Conservation (phyloP, 2,888 invertebrate species). For the Xanthorhoe designata region DNA sequence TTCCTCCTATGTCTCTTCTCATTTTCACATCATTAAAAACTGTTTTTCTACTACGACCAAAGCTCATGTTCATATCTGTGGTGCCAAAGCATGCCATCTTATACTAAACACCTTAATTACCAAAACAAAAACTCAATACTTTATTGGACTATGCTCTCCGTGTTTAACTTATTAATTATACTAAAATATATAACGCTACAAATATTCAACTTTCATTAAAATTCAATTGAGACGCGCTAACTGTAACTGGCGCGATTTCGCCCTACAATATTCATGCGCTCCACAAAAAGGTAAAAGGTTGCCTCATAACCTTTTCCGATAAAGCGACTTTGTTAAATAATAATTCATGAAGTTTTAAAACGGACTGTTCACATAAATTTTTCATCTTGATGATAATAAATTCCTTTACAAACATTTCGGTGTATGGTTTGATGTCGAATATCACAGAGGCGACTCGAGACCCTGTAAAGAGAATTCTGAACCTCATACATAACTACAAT, state of each 20-base stretch:
- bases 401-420: neutral
- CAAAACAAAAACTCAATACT: no score
- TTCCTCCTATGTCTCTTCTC: no score
- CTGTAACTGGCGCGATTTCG: neutral
- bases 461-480: neutral
- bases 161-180: no score
- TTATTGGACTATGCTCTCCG: no score
- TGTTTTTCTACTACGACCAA: no score
- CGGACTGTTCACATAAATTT: neutral
- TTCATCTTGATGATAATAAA: neutral
- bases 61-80: no score
- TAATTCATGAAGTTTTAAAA: neutral
- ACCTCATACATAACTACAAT: neutral
- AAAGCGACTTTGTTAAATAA: neutral
- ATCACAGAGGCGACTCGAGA: neutral
- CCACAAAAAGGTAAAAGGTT: slow-evolving; percentile 7
- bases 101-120: no score
- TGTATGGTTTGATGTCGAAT: neutral
- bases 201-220: slow-evolving; percentile 12
- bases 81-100: no score
- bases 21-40: no score
- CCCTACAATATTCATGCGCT: slow-evolving; percentile 3
- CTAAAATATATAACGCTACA: no score
- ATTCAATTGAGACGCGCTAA: neutral
- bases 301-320: slow-evolving; percentile 4